Evolutionary conservation across 1,140 invertebrate genomes (phyloP).

Genomic region (Pantala flavescens): DNA sequence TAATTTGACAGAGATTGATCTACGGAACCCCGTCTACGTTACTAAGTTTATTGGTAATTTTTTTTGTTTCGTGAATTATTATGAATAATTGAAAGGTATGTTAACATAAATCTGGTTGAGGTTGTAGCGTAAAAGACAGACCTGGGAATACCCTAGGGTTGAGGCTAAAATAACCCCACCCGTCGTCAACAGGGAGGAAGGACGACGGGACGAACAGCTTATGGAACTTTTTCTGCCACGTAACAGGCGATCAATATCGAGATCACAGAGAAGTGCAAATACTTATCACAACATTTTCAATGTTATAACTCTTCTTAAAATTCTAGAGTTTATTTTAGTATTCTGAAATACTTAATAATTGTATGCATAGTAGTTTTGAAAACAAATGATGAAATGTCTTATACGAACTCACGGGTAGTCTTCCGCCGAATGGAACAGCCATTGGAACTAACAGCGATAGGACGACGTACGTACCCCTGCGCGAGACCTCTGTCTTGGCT

Average conservation of each 20-base stretch:
- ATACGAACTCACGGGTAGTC: background rate
- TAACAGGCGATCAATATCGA: constrained; percentile 15
- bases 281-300: background rate
- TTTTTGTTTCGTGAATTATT: no score
- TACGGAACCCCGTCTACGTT: no score
- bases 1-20: no score
- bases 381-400: background rate
- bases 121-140: constrained; percentile 14
- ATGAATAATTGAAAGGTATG: background rate
- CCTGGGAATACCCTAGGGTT: constrained; percentile 16
- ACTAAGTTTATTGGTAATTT: no score
- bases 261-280: background rate
- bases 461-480: background rate
- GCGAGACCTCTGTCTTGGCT: constrained; percentile 2
- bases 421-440: background rate
- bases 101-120: background rate
- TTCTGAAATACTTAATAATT: background rate
- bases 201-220: constrained; percentile 2
- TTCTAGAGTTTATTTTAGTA: background rate
- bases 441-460: background rate
- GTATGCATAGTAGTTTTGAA: background rate
- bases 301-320: background rate
- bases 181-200: constrained; percentile 11
- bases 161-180: constrained; percentile 17
- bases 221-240: constrained; percentile 16